Evolutionary conservation across 1,140 invertebrate genomes (phyloP), one percentile per base, ranked within the genome.

Genomic region (Hesperophylax magnus): DNA sequence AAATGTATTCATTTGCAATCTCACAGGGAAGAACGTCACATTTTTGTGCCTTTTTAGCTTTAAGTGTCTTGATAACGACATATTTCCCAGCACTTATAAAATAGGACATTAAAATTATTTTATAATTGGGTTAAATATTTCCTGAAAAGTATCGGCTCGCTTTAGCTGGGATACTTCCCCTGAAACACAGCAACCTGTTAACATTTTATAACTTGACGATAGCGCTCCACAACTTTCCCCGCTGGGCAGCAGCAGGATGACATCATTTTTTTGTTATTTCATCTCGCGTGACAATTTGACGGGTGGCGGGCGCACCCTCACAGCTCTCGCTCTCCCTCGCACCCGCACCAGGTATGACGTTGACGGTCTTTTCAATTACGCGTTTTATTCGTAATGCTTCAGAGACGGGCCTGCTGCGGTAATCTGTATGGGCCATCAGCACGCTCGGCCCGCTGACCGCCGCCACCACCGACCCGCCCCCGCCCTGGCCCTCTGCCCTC

Each of bases 361-460:
- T 17, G 31, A 67, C 31, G 22, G 27, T 15, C n/a, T 31, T 67
- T 67, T 67, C 63, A 67, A 67, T 67, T 67, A 67, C 22, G 63
- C 24, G 63, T 67, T 31, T 76, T 76, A 56, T 76, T 76, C 56
- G 53, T 76, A 60, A 76, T 60, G 53, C 72, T 56, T 20, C 18
- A 31, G 67, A 71, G 67, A 71, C 67, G 31, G 52, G 18, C 52
- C 34, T 20, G 69, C 54, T 31, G 24, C 31, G 24, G 27, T 27
- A 60, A 76, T 76, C 74, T 60, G 53, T 76, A 58, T 60, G 54
- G 74, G 74, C 54, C 74, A 76, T 76, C 74, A 27, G 15, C 54
- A 76, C 22, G 27, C 65, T 18, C 65, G 15, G 14, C 65, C 63
- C 31, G 65, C 65, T 69, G 14, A 39, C 18, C 31, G 24, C n/a